Evolutionary conservation across 2,113 vertebrate genomes (phyloP).

Genomic region (Colaptes auratus): DNA sequence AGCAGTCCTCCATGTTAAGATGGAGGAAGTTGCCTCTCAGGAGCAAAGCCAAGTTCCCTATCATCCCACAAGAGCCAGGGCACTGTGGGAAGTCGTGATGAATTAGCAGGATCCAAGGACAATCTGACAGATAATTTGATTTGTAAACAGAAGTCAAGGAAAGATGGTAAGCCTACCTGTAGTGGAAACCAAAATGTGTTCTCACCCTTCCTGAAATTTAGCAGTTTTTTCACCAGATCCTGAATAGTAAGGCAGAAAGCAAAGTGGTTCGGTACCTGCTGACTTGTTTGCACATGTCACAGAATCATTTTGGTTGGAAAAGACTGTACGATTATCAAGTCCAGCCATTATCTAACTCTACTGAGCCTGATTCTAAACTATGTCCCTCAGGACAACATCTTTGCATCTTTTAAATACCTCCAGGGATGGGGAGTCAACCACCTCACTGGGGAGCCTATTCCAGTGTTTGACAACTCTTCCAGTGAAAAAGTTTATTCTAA

Average conservation of each 20-base stretch:
- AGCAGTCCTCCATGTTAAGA: neutral
- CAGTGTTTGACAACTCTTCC: too few relatives aligned
- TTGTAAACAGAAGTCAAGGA: neutral
- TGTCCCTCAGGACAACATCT: too few relatives aligned
- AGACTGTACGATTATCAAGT: too few relatives aligned
- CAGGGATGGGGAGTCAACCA: too few relatives aligned
- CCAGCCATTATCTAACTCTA: too few relatives aligned
- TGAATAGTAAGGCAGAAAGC: neutral
- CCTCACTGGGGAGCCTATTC: too few relatives aligned
- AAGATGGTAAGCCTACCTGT: neutral
- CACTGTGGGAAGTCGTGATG: neutral
- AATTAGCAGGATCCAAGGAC: neutral
- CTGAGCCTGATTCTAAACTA: too few relatives aligned
- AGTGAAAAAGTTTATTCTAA: too few relatives aligned
- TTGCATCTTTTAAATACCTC: too few relatives aligned
- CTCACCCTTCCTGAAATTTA: neutral
- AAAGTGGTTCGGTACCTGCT: neutral
- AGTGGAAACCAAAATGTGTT: neutral
- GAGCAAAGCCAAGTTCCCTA: neutral
- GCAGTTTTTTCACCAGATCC: neutral
- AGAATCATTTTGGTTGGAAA: too few relatives aligned
- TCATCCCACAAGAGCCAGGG: neutral
- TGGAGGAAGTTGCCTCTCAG: neutral
- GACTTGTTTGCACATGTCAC: neutral
- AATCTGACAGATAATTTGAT: neutral